A percentile compares a stretch with the other conserved stretches of the same genome.
Conservation (phyloP, 2,888 invertebrate genomes). For the Drosophila emarginata region DNA sequence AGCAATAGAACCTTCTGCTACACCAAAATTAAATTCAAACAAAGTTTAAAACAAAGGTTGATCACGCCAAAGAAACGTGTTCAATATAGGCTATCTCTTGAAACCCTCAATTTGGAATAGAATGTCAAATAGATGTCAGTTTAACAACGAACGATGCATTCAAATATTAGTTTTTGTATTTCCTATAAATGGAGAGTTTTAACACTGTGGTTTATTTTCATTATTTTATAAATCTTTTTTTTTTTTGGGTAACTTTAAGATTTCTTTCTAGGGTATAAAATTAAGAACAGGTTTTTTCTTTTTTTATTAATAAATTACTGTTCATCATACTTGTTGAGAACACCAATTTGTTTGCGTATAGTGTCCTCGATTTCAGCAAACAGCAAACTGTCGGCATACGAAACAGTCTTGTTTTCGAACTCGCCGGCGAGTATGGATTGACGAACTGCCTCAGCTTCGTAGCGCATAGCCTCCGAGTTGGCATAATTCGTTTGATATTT, state of each 20-base stretch:
- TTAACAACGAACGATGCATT: neutral
- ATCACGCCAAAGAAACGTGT: conserved; percentile 34
- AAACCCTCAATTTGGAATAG: neutral
- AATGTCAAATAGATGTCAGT: conserved; percentile 6
- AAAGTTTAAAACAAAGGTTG: conserved; percentile 10
- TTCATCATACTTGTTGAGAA: conserved; percentile 64
- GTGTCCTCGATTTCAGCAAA: conserved; percentile 89
- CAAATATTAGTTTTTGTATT: neutral
- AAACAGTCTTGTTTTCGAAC: conserved; percentile 87
- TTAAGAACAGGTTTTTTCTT: neutral
- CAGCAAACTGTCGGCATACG: conserved; percentile 87
- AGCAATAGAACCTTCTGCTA: neutral
- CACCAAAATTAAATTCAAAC: neutral
- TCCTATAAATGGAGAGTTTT: neutral
- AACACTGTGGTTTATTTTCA: too few species aligned
- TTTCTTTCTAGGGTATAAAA: neutral
- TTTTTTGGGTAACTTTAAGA: neutral
- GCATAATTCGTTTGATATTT: conserved; percentile 85
- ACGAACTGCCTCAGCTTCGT: conserved; percentile 90
- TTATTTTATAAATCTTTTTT: neutral
- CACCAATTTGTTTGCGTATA: conserved; percentile 86
- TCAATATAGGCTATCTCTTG: conserved; percentile 9
- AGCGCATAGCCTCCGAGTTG: conserved; percentile 89
- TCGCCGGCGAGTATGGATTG: conserved; percentile 86
- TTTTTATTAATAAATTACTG: conserved; percentile 23